Evolutionary conservation across 2,797 vertebrate species (phyloP), one percentile per base, ranked within the genome.

Genomic region (Esox masquinongy): DNA sequence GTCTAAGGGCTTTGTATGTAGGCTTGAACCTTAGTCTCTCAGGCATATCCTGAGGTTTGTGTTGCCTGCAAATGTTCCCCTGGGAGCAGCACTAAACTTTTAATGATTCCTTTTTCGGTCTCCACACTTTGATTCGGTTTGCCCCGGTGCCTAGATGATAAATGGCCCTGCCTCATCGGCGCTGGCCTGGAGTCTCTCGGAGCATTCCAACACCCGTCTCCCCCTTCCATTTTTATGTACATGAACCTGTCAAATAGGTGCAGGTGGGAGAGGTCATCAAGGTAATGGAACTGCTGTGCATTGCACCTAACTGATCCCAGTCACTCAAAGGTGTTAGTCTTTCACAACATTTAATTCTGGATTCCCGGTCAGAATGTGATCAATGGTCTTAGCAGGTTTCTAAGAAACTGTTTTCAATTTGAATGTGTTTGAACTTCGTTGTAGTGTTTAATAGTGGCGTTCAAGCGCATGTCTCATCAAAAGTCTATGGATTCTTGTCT

Each of bases 81-180:
- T 66, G 90, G 88, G 91, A 86, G 83, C 82, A 82, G 77, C 82
- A 75, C 83, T 90, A 90, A 93, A 92, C 88, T 93, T 92, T 92
- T 94, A 94, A 94, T 92, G 90, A 92, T 92, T 90, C 86, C 81
- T 86, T 90, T 90, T 92, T 91, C 84, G 83, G 88, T 88, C 83
- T 87, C 82, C 69, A 78, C 82, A 84, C 88, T 88, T 90, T 86
- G 87, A 91, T 90, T 88, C 80, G 80, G 87, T 88, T 82, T 81
- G 85, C 83, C 87, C 67, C 63, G 49, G 83, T 80, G 84, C 77
- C 70, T 59, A 77, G 84, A 92, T 94, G 92, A 95, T 94, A 86
- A 94, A 94, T 94, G 91, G 83, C 83, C 84, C 82, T 80, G 86
- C 79, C 84, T 88, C 81, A 72, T 81, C 81, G 84, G 86, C 84